A percentile compares a stretch with the other conserved stretches of the same genome.
Conservation (phyloP, 2,797 vertebrate genomes). For the Naso thynnoides region DNA sequence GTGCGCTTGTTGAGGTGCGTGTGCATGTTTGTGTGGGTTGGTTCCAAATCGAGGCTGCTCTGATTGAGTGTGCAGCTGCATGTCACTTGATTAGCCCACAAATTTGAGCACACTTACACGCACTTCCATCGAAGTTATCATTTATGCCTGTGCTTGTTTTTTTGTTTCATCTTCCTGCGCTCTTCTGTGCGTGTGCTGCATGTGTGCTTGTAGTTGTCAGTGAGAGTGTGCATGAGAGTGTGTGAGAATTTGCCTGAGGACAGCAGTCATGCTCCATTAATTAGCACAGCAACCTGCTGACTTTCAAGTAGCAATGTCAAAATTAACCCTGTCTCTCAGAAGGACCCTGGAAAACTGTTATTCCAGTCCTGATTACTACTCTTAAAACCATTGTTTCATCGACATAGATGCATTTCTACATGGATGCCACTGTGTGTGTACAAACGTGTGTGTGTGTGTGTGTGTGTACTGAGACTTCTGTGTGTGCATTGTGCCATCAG, state of each 20-base stretch:
- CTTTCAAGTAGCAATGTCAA: constrained; percentile 83
- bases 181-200: constrained; percentile 4
- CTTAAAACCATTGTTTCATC: constrained; percentile 11
- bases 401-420: background rate
- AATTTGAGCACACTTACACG: constrained; percentile 2
- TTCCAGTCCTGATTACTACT: constrained; percentile 67
- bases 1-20: background rate
- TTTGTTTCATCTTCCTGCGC: constrained; percentile 20
- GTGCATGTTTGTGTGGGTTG: constrained; percentile 9
- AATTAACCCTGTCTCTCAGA: constrained; percentile 79
- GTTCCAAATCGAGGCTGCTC: constrained; percentile 34
- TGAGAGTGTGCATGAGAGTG: constrained; percentile 13
- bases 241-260: constrained; percentile 72
- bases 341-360: constrained; percentile 59
- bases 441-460: background rate
- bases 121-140: constrained; percentile 29
- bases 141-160: constrained; percentile 47
- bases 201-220: constrained; percentile 3
- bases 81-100: constrained; percentile 60
- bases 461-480: constrained; percentile 10
- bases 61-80: constrained; percentile 76
- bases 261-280: constrained; percentile 84
- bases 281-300: constrained; percentile 85
- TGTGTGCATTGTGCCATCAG: constrained; percentile 15
- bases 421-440: background rate